These are phyloP conservation scores for Cyphotilapia sp. DNA, from an alignment of 2,113 vertebrate genomes.

Conservation along the genomic window DNA sequence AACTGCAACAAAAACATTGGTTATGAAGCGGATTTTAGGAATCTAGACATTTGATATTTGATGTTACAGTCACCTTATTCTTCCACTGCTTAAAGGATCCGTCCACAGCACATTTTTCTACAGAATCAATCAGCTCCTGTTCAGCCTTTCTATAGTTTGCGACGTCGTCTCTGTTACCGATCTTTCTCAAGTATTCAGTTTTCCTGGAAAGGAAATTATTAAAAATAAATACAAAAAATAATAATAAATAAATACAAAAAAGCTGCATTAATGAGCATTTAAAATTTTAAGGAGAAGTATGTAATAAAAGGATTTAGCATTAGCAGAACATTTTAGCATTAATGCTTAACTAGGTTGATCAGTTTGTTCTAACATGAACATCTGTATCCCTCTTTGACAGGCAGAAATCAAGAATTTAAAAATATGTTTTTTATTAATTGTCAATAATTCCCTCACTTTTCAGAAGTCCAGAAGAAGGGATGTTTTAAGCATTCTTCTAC, in stretches of 20 bases:
- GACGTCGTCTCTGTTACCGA: neutral
- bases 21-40: accelerated
- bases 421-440: neutral
- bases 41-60: neutral
- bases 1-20: neutral
- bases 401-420: neutral
- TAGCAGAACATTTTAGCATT: neutral
- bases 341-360: neutral
- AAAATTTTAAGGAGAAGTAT: accelerated
- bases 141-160: neutral
- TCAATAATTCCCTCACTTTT: neutral
- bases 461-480: neutral
- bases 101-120: neutral
- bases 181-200: conserved; percentile 33
- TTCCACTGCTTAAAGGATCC: conserved; percentile 51
- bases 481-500: neutral
- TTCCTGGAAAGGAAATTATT: neutral
- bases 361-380: neutral
- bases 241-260: neutral
- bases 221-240: accelerated
- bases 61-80: conserved; percentile 11
- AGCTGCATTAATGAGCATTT: neutral
- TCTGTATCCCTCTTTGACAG: neutral
- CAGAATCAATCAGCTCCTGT: neutral
- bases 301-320: neutral